Evolutionary conservation across 2,888 invertebrate species (phyloP).

Genomic region (Heliconius aoede): DNA sequence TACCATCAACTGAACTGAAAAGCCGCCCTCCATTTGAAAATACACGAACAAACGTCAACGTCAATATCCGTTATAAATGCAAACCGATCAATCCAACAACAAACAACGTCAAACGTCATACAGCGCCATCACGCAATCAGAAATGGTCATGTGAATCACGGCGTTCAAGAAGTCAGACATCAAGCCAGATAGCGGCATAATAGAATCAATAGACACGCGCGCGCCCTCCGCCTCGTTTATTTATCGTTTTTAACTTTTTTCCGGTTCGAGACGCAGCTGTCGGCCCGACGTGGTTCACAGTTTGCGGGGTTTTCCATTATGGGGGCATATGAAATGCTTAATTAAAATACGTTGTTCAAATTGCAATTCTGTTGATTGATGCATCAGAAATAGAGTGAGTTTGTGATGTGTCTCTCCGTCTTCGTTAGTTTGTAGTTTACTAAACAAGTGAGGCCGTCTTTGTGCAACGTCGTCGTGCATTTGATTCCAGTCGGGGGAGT

Average conservation of each 20-base stretch:
- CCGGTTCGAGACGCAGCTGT: conserved; percentile 34
- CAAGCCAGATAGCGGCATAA: conserved; percentile 35
- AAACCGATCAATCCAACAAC: conserved; percentile 25
- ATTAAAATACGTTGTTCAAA: neutral
- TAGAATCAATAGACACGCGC: conserved; percentile 39
- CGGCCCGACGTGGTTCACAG: conserved; percentile 22
- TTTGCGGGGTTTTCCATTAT: conserved; percentile 5
- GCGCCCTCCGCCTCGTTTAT: conserved; percentile 33
- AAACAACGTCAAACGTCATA: conserved; percentile 32
- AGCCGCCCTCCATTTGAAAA: neutral
- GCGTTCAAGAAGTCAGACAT: conserved; percentile 16
- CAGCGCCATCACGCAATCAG: conserved; percentile 18
- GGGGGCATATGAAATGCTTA: neutral
- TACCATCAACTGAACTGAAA: neutral
- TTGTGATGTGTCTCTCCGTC: neutral
- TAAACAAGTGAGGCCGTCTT: neutral
- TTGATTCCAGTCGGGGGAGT: no score
- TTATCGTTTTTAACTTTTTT: conserved; percentile 37
- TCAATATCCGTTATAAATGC: conserved; percentile 25
- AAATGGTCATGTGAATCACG: conserved; percentile 25
- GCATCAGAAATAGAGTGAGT: neutral
- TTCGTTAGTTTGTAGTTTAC: neutral
- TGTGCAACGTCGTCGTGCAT: no score
- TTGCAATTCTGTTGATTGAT: neutral
- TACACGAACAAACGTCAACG: neutral